phyloP scores from a whole-genome alignment of 2,888 invertebrate species.

The Therioaphis trifolii region DNA sequence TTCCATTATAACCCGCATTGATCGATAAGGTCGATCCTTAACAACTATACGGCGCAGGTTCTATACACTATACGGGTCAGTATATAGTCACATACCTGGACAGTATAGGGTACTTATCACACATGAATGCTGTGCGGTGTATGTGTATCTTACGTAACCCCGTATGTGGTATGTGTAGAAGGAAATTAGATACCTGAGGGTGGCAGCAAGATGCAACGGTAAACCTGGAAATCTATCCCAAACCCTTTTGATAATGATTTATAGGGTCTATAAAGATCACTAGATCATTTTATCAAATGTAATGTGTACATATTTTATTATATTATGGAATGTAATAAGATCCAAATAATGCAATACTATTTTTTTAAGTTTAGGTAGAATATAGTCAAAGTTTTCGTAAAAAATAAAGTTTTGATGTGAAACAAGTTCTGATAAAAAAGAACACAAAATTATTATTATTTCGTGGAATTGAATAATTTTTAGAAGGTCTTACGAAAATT shows the following conservation, averaged over 20 bases:
- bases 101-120: neutral
- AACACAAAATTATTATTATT: constrained; percentile 6
- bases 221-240: constrained; percentile 27
- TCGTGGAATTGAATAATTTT: neutral
- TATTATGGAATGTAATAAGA: neutral
- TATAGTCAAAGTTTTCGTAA: neutral
- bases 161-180: constrained; percentile 38
- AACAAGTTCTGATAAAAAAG: neutral
- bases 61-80: neutral
- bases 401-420: constrained; percentile 2
- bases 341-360: neutral
- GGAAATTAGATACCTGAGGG: constrained; percentile 46
- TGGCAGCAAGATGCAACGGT: neutral
- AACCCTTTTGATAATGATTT: constrained; percentile 8
- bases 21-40: constrained; percentile 42
- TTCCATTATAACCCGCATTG: constrained; percentile 38
- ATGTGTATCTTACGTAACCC: constrained; percentile 36
- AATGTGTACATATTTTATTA: too few species aligned
- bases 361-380: too few species aligned
- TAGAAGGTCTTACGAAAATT: constrained; percentile 16
- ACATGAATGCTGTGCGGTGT: neutral
- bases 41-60: too few species aligned
- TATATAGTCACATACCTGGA: constrained; percentile 34
- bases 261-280: too few species aligned
- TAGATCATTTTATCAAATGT: too few species aligned